phyloP scores from a whole-genome alignment of 2,797 vertebrate genomes.

The Erethizon dorsatum region DNA sequence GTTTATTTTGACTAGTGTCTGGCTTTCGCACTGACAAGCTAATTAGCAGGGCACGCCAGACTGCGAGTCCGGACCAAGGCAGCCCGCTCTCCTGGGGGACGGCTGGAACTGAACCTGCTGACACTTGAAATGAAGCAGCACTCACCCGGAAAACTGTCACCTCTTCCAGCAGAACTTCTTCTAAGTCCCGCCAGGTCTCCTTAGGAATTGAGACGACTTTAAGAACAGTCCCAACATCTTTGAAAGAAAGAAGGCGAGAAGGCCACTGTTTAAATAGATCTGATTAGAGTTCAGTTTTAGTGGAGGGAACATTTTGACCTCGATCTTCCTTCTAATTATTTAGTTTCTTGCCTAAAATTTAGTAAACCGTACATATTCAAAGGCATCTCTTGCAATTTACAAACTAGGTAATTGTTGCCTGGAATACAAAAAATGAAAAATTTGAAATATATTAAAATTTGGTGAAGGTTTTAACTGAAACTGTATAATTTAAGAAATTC shows the following conservation, averaged over 20 bases:
- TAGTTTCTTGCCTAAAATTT: conserved; percentile 20
- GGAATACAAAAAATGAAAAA: conserved; percentile 62
- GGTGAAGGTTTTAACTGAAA: conserved; percentile 40
- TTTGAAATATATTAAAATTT: conserved; percentile 57
- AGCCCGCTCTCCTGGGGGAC: conserved; percentile 85
- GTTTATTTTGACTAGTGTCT: conserved; percentile 90
- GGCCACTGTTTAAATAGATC: conserved; percentile 1
- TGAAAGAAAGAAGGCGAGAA: conserved; percentile 57
- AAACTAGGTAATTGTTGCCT: background rate
- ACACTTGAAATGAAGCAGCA: conserved; percentile 86
- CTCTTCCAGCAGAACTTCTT: conserved; percentile 99
- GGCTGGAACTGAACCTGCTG: conserved; percentile 79
- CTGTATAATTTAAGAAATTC: conserved; percentile 22
- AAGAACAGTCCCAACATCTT: conserved; percentile 97
- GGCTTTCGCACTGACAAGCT: conserved; percentile 87
- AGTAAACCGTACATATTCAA: conserved; percentile 69
- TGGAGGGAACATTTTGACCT: conserved; percentile 34
- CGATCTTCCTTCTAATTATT: conserved; percentile 25
- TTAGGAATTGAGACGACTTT: conserved; percentile 99
- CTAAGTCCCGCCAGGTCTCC: conserved; percentile 98
- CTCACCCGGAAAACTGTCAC: conserved; percentile 98
- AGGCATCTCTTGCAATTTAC: conserved; percentile 6
- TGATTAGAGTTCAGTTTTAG: conserved; percentile 51
- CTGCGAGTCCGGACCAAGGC: conserved; percentile 77
- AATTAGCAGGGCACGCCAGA: conserved; percentile 86